A percentile compares a stretch with the other conserved stretches of the same genome.
Conservation (phyloP, 2,113 vertebrate species). For the Peromyscus maniculatus region DNA sequence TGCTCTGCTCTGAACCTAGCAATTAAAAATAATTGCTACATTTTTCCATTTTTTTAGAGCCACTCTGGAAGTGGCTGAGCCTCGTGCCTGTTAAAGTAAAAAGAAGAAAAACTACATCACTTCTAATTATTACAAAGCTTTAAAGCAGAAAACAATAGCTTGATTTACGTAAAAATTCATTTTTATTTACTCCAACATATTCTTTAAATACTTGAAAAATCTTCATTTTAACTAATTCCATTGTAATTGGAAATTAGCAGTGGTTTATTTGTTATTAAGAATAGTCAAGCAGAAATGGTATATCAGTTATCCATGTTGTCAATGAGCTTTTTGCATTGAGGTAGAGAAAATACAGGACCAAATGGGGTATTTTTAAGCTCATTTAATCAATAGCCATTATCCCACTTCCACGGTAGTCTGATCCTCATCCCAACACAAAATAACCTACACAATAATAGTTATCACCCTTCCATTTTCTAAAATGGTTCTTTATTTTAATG, state of each 20-base stretch:
- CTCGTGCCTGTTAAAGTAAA: conserved; percentile 67
- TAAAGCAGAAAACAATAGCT: conserved; percentile 61
- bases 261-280: not conserved
- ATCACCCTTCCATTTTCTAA: not conserved
- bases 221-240: conserved; percentile 46
- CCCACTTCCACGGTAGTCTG: not conserved
- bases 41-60: conserved; percentile 79
- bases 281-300: not conserved
- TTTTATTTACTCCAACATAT: conserved; percentile 7
- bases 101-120: conserved; percentile 33
- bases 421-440: not conserved
- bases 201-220: conserved; percentile 41
- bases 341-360: not conserved
- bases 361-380: not conserved
- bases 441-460: not conserved
- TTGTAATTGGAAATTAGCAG: not conserved
- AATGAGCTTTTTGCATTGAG: not conserved
- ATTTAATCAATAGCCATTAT: not conserved
- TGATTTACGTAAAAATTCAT: conserved; percentile 48
- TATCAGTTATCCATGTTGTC: not conserved
- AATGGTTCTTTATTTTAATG: not conserved
- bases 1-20: conserved; percentile 78
- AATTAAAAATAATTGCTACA: conserved; percentile 85
- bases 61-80: conserved; percentile 59
- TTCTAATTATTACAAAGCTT: conserved; percentile 62